These are phyloP conservation scores for Cyprichromis sp. DNA, from an alignment of 2,113 vertebrate genomes.

Conservation along the genomic window DNA sequence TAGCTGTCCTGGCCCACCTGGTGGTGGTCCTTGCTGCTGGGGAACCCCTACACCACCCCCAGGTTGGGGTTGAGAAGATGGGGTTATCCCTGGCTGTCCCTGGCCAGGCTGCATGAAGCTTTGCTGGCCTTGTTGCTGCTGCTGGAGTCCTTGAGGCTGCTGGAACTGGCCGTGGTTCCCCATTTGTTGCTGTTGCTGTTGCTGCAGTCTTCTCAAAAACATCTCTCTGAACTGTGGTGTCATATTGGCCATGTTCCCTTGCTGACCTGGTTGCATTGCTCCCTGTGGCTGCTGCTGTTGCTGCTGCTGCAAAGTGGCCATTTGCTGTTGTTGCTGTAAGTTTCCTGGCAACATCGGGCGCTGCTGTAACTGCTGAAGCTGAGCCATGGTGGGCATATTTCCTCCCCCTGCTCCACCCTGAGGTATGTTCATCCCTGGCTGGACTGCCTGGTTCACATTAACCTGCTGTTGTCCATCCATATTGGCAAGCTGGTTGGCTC, in stretches of 20 bases:
- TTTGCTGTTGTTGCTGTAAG: slow-evolving; percentile 64
- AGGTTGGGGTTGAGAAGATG: slow-evolving; percentile 67
- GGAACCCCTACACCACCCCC: slow-evolving; percentile 35
- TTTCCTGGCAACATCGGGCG: slow-evolving; percentile 67
- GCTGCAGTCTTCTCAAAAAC: slow-evolving; percentile 76
- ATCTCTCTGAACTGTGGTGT: slow-evolving; percentile 83
- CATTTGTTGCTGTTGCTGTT: slow-evolving; percentile 79
- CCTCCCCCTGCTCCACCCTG: slow-evolving; percentile 52
- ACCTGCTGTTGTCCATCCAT: slow-evolving; percentile 67
- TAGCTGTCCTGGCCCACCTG: slow-evolving; percentile 61
- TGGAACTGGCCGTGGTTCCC: slow-evolving; percentile 88
- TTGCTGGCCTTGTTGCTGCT: slow-evolving; percentile 81
- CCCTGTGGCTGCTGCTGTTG: slow-evolving; percentile 67
- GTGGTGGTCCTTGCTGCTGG: slow-evolving; percentile 59
- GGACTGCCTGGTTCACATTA: slow-evolving; percentile 62
- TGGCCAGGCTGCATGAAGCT: slow-evolving; percentile 66
- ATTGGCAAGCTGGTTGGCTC: slow-evolving; percentile 46
- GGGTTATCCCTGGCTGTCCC: slow-evolving; percentile 80
- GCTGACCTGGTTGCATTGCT: slow-evolving; percentile 71
- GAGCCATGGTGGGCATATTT: slow-evolving; percentile 79
- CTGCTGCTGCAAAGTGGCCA: slow-evolving; percentile 61
- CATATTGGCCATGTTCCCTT: slow-evolving; percentile 69
- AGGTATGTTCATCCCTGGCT: slow-evolving; percentile 81
- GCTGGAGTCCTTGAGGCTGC: slow-evolving; percentile 64
- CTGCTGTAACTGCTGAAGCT: slow-evolving; percentile 73